Evolutionary conservation across 37 sponge, comb jelly and placozoan genomes (phyloP).

Genomic region (Cliona cf. orientalis): DNA sequence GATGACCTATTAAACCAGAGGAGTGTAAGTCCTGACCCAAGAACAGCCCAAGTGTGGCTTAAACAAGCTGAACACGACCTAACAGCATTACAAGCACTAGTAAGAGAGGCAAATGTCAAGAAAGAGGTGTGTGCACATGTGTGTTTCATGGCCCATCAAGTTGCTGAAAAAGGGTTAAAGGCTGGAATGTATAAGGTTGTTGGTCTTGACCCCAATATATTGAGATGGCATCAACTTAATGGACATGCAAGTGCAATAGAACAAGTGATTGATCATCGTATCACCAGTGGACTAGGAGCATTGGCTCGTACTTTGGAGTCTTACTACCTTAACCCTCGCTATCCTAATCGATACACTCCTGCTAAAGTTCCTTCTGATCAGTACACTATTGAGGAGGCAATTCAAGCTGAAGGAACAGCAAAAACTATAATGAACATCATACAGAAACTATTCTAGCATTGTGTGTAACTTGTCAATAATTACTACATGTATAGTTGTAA

Average conservation of each 20-base stretch:
- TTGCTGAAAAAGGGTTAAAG: background rate
- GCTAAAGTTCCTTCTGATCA: background rate
- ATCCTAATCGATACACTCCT: slow-evolving; percentile 3
- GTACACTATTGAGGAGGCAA: background rate
- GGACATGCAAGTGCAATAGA: slow-evolving; percentile 6
- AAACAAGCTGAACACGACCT: slow-evolving; percentile 3
- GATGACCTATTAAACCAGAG: too few species aligned
- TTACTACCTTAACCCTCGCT: background rate
- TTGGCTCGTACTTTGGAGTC: background rate
- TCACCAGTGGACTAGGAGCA: background rate
- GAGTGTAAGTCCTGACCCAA: too few species aligned
- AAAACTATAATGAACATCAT: background rate
- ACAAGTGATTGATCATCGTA: background rate
- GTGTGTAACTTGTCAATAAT: too few species aligned
- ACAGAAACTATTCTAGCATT: background rate
- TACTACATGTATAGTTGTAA: too few species aligned
- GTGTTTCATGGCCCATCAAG: background rate
- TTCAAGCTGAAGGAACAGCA: background rate
- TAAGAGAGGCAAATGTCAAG: too few species aligned
- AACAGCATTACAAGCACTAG: too few species aligned
- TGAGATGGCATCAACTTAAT: background rate
- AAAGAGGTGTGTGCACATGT: background rate
- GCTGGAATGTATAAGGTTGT: background rate
- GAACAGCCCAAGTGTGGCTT: background rate
- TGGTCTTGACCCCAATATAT: background rate